These are phyloP conservation scores for Sarcophaga carnaria DNA, from an alignment of 2,888 invertebrate genomes.

Conservation along the genomic window DNA sequence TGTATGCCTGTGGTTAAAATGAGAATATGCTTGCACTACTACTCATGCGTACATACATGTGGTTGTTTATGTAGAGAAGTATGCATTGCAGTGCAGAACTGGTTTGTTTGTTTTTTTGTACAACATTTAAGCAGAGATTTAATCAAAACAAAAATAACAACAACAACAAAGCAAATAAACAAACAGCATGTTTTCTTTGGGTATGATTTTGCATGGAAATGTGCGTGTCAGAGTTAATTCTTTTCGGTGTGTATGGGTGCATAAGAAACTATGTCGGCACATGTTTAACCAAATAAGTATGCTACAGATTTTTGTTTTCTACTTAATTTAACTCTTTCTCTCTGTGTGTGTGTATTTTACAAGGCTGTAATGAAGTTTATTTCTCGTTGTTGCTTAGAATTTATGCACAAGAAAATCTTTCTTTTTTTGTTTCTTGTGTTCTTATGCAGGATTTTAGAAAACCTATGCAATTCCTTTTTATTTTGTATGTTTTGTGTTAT, in stretches of 20 bases:
- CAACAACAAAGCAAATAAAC: neutral
- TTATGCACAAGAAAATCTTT: no score
- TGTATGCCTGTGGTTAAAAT: neutral
- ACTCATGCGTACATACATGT: neutral
- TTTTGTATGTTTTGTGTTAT: neutral
- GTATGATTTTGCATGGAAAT: neutral
- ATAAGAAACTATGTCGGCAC: neutral
- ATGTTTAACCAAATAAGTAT: no score
- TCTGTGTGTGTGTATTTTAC: no score
- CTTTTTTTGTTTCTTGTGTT: no score
- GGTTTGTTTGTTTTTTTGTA: neutral
- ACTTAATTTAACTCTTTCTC: no score
- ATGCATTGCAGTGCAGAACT: no score
- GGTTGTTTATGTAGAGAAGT: no score
- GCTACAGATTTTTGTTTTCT: no score
- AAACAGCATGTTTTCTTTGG: neutral
- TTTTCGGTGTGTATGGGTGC: neutral
- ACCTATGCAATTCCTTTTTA: neutral
- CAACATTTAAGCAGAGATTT: neutral
- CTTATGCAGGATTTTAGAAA: neutral
- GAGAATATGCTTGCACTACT: neutral
- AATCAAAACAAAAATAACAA: neutral
- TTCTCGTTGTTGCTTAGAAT: no score
- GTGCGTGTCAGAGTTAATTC: no score
- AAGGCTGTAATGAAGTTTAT: no score